Evolutionary conservation across 2,888 invertebrate genomes (phyloP).

Genomic region (Dicycla oo): DNA sequence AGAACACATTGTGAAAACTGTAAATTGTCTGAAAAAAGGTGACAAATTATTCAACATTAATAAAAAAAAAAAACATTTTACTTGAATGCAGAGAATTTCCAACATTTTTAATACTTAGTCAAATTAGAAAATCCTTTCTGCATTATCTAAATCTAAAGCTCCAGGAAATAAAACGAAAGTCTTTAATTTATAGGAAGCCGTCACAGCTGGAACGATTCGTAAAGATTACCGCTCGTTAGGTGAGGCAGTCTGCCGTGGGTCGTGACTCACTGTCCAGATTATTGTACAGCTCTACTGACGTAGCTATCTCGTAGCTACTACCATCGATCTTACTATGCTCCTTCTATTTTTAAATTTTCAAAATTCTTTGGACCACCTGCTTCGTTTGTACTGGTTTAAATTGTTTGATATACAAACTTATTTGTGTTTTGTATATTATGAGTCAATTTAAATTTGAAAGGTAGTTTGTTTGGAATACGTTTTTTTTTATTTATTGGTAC

Average conservation of each 20-base stretch:
- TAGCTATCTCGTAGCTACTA: constrained; percentile 13
- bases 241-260: constrained; percentile 15
- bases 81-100: background rate
- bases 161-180: constrained; percentile 27
- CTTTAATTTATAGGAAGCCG: constrained; percentile 37
- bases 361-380: constrained; percentile 22
- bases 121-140: constrained; percentile 2
- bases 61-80: background rate
- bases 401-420: no score
- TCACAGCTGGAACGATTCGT: constrained; percentile 48
- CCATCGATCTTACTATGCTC: constrained; percentile 46
- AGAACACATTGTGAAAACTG: background rate
- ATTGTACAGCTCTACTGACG: constrained; percentile 44
- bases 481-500: no score
- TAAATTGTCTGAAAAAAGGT: background rate
- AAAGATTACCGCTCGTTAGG: constrained; percentile 61
- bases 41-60: background rate
- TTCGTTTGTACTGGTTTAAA: constrained; percentile 5
- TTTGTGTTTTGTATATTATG: no score
- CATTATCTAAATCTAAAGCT: constrained; percentile 5
- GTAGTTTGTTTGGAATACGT: no score
- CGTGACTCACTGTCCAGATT: constrained; percentile 60
- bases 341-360: constrained; percentile 22
- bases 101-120: background rate
- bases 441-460: no score